A percentile compares a stretch with the other conserved stretches of the same genome.
Conservation (phyloP, 2,888 invertebrate genomes). For the Sturmia bella region DNA sequence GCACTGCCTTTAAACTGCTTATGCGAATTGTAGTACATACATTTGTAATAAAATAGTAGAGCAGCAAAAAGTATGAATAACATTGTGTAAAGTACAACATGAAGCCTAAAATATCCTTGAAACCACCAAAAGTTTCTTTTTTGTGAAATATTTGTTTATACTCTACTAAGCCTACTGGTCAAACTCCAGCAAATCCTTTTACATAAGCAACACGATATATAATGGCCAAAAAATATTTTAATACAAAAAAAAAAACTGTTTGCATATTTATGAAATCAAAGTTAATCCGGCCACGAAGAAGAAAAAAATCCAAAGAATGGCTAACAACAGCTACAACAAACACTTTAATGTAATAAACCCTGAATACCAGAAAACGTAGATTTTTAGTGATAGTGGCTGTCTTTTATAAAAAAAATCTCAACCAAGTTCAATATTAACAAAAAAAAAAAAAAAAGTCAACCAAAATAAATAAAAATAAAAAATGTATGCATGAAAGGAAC, state of each 20-base stretch:
- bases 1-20: background rate
- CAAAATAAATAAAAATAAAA: slow-evolving; percentile 24
- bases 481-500: slow-evolving; percentile 35
- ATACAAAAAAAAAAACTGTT: slow-evolving; percentile 20
- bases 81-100: background rate
- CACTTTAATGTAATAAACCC: slow-evolving; percentile 31
- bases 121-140: slow-evolving; percentile 57
- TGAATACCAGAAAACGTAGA: slow-evolving; percentile 52
- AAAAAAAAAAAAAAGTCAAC: slow-evolving; percentile 28
- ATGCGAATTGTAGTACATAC: background rate
- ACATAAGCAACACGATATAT: slow-evolving; percentile 13
- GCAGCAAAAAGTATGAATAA: slow-evolving; percentile 12
- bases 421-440: slow-evolving; percentile 60
- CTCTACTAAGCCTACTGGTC: slow-evolving; percentile 60
- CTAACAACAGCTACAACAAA: slow-evolving; percentile 30
- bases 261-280: slow-evolving; percentile 68
- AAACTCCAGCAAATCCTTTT: slow-evolving; percentile 60
- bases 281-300: slow-evolving; percentile 40
- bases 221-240: slow-evolving; percentile 6
- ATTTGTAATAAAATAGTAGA: slow-evolving; percentile 9
- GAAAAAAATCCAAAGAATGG: slow-evolving; percentile 35
- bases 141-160: slow-evolving; percentile 4
- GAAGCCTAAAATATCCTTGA: slow-evolving; percentile 59
- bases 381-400: slow-evolving; percentile 53
- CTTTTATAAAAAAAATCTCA: slow-evolving; percentile 47